Base-by-base conservation (phyloP, 1,140 invertebrate genomes). In the Chymomyza costata region DNA sequence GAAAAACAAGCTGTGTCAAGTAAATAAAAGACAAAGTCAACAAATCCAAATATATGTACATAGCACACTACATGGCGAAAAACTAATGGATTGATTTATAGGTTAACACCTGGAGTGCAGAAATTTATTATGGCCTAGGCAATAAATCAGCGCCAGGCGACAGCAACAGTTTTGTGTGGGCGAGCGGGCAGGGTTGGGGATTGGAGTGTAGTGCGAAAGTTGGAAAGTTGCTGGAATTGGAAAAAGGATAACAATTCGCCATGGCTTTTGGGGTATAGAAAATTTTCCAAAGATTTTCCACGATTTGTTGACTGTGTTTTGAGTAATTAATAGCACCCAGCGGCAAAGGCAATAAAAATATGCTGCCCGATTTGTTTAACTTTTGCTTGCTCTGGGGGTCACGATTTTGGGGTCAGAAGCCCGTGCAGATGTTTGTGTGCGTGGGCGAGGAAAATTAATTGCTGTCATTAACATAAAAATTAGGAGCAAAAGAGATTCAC, bases 41-140 rank as follows among this genome's bases (percentile, higher is more conserved):
- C 73, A 73, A 68, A 80, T 74, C 62, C 52, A 73, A 65, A 73
- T 73, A 61, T 63, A 76, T 76, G 71, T 40, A 67, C 71, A 66
- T 76, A n/a, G n/a, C n/a, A 11, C 10, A 37, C 6, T 6, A 15
- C 34, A 39, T 17, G 37, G 63, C 63, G 73, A 50, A 78, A 80
- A 80, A 69, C 68, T 80, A 80, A 80, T 80, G 64, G 74, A 80
- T 74, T 80, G 74, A 80, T 80, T 80, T 80, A 80, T 81, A 52
- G 60, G 45, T 57, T 64, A 80, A 51, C 74, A 80, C 74, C 74
- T 80, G 74, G 74, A 74, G 68, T 69, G 74, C 67, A 60, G 65
- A 81, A 80, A 80, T 80, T 81, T 80, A 80, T 80, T 80, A 67
- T 64, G 48, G 46, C 49, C 28, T 31, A 30, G 48, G 68, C 35